Base-by-base conservation (phyloP, 2,797 vertebrate genomes). In the Chaetodon trifasciatus region DNA sequence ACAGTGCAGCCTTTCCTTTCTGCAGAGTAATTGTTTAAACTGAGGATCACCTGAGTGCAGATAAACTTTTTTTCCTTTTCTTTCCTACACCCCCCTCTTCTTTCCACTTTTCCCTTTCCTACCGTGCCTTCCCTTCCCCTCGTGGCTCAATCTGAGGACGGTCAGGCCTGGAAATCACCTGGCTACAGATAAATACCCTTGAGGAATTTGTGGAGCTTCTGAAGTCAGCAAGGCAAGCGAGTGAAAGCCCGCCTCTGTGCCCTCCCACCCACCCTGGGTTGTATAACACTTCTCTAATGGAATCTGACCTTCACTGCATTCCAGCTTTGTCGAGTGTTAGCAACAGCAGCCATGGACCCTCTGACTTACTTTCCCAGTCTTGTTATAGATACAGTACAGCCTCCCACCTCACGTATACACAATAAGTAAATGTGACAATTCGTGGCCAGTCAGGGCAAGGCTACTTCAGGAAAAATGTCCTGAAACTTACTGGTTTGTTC, bases 291-390 rank as follows among this genome's bases (percentile, higher is more conserved):
- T 67, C 88, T 91, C 93, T 88, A 88, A 89, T 88, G 92, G 86
- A 94, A 94, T 93, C 92, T 94, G 94, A 93, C 93, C 94, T 95
- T 95, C 94, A 93, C 79, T 81, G 87, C 89, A 92, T 92, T 91
- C 86, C 91, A 93, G 76, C 88, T 94, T 91, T 87, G 75, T 86
- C 61, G 69, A 89, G 84, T 72, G 85, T 86, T 91, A 81, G 90
- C 90, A 89, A 72, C 89, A 87, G 88, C 89, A 81, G 75, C 70
- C 61, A 17, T 64, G 80, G 66, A 85, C 76, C 69, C 78, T 72
- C 49, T 65, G 83, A 83, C 70, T 69, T 66, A 78, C 42, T 81
- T 70, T 79, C 65, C 74, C 61, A 62, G 72, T 52, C 17, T 67
- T 23, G 66, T 84, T 81, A 68, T 24, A 76, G 50, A 74, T 32